Base-by-base conservation (phyloP, 2,888 invertebrate species). In the Microctonus aethiopoides region DNA sequence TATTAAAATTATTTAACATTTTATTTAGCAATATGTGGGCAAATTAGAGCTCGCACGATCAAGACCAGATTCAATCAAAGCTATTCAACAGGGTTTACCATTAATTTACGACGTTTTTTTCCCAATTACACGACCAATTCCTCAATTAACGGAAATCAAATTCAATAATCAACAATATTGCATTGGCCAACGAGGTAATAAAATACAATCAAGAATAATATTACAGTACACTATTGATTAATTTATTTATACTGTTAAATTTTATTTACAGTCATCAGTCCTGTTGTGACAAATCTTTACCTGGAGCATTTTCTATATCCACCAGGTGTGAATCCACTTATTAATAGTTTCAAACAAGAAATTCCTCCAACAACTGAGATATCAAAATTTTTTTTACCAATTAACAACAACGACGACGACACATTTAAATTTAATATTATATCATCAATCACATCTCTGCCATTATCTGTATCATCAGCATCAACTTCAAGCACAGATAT, bases 281-380 rank as follows among this genome's bases (percentile, higher is more conserved):
- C 75, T n/a, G 60, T 83, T 4, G 78, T 86, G 3, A 87, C 86
- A 3, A 79, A 80, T 1, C 86, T 87, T n/a, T 77, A 78, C 60
- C 74, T 87, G 66, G 85, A 86, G 69, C 87, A 87, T 63, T 84
- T 80, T 0, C 73, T 87, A 2, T 84, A 79, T 65, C 84, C 86
- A 22, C 82, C 85, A 3, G 70, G 76, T 32, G 62, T 78, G 5
- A 56, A 76, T 34, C 16, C 54, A 13, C 54, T 54, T 10, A 24
- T 54, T 4, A 54, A 24, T 13, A n/a, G 26, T 13, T 5, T 5
- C 11, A 1, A 5, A 9, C 11, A 26, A 26, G 10, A 26, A 13
- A 54, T 54, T 24, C 26, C 11, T 0, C 13, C 26, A 54, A 3
- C 26, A 13, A 67, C 20, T 52, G 51, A 52, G 52, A 24, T 6